Evolutionary conservation across 2,888 invertebrate species (phyloP), one percentile per base, ranked within the genome.

Genomic region (Spatulosminthurus flaviceps): DNA sequence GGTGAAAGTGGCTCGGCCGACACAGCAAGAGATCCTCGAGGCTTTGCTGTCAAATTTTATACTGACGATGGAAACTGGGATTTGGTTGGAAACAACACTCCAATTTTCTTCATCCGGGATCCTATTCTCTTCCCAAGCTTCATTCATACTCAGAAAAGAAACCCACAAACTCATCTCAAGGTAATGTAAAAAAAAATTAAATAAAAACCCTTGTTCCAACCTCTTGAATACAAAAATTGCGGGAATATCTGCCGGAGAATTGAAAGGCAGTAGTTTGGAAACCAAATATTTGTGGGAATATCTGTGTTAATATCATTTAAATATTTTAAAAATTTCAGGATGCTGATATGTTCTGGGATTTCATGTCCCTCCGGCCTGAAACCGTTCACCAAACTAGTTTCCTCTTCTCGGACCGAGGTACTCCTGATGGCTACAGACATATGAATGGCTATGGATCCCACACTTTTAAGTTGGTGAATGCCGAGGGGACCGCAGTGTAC

Each of bases 381-480:
- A 90, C 93, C 0, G 91, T 92, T 51, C 97, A 98, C 87, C 97
- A 97, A 87, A 88, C 92, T 19, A 88, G 93, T 87, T 92, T 97
- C 88, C 88, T 97, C 86, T 97, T 97, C 87, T 92, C 94, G 29
- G 97, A 97, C 88, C 92, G 97, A 86, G 98, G 97, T 69, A 95
- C 95, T 84, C 97, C 97, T 9, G 95, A 97, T 88, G 97, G 97
- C 24, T 93, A 92, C 88, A 92, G 96, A 77, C 92, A 93, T 87
- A 97, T 98, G 97, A 95, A 97, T 87, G 97, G 97, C 64, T 97
- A 96, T 87, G 96, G 96, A 9, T 96, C 95, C 0, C 97, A 98
- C 87, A 96, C 97, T 0, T 98, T 95, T 88, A 97, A 96, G 87
- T 88, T 96, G 83, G 91, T 97, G 4, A 97, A 97, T 88, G 89